phyloP scores from a whole-genome alignment of 2,888 invertebrate genomes.

The Chirona hameri region DNA sequence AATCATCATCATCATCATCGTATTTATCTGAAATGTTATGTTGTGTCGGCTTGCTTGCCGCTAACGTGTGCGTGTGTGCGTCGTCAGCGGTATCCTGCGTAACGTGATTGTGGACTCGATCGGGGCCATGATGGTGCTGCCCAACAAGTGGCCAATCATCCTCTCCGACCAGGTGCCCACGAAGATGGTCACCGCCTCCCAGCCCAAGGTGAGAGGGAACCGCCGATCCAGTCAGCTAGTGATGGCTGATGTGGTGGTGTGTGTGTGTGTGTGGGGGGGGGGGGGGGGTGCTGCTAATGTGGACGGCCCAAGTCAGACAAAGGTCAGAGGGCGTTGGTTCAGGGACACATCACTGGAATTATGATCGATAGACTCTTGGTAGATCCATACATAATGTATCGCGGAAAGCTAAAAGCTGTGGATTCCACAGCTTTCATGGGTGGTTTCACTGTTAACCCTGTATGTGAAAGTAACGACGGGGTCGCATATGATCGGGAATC shows the following conservation, averaged over 20 bases:
- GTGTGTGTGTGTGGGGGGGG: neutral
- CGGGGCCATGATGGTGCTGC: slow-evolving; percentile 87
- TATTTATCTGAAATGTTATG: no score
- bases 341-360: neutral
- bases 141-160: slow-evolving; percentile 89
- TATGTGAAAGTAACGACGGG: no score
- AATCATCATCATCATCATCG: no score
- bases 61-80: no score
- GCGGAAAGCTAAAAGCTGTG: no score
- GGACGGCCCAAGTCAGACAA: neutral
- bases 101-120: slow-evolving; percentile 87
- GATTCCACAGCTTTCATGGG: no score
- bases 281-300: neutral
- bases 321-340: neutral
- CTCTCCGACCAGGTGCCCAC: slow-evolving; percentile 63
- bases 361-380: neutral
- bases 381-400: no score
- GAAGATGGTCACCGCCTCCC: slow-evolving; percentile 1
- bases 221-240: neutral
- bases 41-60: no score
- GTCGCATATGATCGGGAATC: no score
- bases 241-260: no score
- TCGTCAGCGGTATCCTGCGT: slow-evolving; percentile 75
- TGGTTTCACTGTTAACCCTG: no score
- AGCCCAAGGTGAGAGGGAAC: neutral